These are phyloP conservation scores for Andinoacara biseriatus DNA, from an alignment of 2,113 vertebrate genomes.

Conservation along the genomic window DNA sequence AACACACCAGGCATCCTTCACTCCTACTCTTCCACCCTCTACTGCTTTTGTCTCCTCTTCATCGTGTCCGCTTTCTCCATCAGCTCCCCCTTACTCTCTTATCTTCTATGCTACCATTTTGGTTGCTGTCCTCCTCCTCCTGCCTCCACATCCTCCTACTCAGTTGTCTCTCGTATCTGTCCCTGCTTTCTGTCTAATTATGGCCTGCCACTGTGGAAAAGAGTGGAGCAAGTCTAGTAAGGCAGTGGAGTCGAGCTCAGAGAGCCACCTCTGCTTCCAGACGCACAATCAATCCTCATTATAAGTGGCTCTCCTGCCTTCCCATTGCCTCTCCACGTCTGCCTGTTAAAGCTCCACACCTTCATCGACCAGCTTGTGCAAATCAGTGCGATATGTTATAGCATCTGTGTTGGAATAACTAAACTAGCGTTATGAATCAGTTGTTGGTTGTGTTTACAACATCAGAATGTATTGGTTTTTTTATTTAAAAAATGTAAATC, in stretches of 20 bases:
- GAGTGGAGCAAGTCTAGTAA: constrained; percentile 58
- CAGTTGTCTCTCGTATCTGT: constrained; percentile 64
- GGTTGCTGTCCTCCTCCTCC: constrained; percentile 44
- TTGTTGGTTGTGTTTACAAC: background rate
- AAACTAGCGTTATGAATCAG: background rate
- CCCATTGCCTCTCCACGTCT: constrained; percentile 34
- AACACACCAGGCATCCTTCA: constrained; percentile 64
- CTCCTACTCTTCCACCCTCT: constrained; percentile 57
- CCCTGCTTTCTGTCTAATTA: constrained; percentile 74
- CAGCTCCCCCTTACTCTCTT: constrained; percentile 52
- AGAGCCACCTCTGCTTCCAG: constrained; percentile 68
- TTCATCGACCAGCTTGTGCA: constrained; percentile 14
- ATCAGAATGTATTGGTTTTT: background rate
- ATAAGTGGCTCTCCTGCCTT: constrained; percentile 46
- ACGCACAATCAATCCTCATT: constrained; percentile 74
- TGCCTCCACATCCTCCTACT: constrained; percentile 61
- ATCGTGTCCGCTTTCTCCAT: constrained; percentile 41
- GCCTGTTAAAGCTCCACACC: constrained; percentile 46
- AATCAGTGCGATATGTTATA: constrained; percentile 32
- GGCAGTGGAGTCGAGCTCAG: constrained; percentile 60
- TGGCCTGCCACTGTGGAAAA: constrained; percentile 65
- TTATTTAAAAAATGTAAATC: background rate
- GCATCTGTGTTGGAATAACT: constrained; percentile 11
- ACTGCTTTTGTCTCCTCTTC: constrained; percentile 59
- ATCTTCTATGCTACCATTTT: constrained; percentile 48